phyloP scores from a whole-genome alignment of 2,797 vertebrate genomes.

The Oryzias dopingdopingensis region DNA sequence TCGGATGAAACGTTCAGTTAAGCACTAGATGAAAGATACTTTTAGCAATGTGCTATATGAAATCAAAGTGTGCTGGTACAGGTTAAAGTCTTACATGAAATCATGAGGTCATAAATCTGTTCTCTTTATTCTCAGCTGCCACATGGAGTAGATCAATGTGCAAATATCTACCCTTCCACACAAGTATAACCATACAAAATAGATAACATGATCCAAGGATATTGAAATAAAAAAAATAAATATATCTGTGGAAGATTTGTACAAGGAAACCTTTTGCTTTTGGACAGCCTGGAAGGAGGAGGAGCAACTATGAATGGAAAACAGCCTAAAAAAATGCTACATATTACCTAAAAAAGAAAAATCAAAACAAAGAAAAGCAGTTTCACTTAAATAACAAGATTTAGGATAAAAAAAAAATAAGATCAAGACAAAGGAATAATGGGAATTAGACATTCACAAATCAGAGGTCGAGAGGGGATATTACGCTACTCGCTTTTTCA shows the following conservation, averaged over 20 bases:
- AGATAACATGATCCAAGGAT: constrained; percentile 50
- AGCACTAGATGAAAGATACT: constrained; percentile 18
- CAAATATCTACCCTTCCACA: constrained; percentile 84
- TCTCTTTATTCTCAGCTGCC: constrained; percentile 89
- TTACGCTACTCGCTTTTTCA: constrained; percentile 19
- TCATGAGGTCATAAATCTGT: constrained; percentile 33
- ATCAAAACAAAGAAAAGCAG: constrained; percentile 1
- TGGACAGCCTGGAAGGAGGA: constrained; percentile 31
- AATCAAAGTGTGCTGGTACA: constrained; percentile 37
- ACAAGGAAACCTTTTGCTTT: constrained; percentile 27
- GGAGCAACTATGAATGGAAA: constrained; percentile 18
- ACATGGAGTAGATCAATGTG: constrained; percentile 90
- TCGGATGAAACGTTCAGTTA: constrained; percentile 9
- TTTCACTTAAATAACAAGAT: constrained; percentile 9
- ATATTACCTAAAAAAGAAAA: constrained; percentile 2
- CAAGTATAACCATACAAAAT: constrained; percentile 66
- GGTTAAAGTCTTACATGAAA: constrained; percentile 48
- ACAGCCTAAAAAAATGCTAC: constrained; percentile 7
- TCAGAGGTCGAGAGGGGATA: constrained; percentile 14
- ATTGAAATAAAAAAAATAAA: constrained; percentile 78
- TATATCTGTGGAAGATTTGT: constrained; percentile 64
- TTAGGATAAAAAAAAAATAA: constrained; percentile 7
- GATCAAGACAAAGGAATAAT: constrained; percentile 14
- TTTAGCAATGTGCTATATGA: constrained; percentile 10
- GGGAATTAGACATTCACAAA: constrained; percentile 43